Evolutionary conservation across 2,797 vertebrate genomes (phyloP).

Genomic region (Brachymystax lenok): DNA sequence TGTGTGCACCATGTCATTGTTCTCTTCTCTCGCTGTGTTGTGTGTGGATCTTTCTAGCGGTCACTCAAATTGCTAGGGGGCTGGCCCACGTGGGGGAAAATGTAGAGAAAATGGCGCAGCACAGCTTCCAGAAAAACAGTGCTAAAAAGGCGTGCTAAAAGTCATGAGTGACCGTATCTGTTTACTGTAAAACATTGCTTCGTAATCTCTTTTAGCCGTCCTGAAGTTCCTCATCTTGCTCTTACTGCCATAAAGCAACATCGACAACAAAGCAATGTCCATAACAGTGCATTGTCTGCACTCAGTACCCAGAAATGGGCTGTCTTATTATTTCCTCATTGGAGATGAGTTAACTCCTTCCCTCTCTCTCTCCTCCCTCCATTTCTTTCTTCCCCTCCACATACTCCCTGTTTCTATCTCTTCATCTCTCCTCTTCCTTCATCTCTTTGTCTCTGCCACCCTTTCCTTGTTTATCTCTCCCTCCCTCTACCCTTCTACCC

Average conservation of each 20-base stretch:
- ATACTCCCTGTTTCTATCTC: background rate
- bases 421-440: too few species aligned
- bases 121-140: background rate
- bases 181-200: background rate
- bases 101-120: background rate
- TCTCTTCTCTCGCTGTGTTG: too few species aligned
- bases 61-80: too few species aligned
- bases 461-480: too few species aligned
- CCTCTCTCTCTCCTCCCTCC: background rate
- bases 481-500: too few species aligned
- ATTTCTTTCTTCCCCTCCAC: background rate
- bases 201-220: background rate
- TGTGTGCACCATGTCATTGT: too few species aligned
- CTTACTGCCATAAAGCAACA: background rate
- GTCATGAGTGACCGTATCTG: background rate
- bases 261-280: background rate
- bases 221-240: background rate
- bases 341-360: background rate
- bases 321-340: background rate
- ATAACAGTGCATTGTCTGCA: background rate
- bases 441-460: too few species aligned
- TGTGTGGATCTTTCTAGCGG: too few species aligned
- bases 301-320: background rate
- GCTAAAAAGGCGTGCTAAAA: background rate
- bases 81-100: too few species aligned